Base-by-base conservation (phyloP, 2,113 vertebrate genomes). In the Desmodus rotundus region DNA sequence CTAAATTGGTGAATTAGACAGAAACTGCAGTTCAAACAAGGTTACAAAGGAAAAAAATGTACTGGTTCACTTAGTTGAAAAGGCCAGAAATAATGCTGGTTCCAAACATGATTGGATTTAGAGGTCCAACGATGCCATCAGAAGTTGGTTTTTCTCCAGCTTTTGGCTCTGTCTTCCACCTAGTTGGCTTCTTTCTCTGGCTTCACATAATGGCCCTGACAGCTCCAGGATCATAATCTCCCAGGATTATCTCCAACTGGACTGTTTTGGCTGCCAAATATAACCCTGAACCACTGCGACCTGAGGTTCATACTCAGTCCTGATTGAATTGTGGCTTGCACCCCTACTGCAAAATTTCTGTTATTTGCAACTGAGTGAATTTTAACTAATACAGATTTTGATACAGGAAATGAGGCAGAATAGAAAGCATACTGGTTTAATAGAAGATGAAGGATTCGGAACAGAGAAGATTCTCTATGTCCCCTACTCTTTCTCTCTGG, bases 191-290 rank as follows among this genome's bases (percentile, higher is more conserved):
- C 70, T 85, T 92, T 72, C 54, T 87, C 85, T 91, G 67, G 67
- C n/a, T 97, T 92, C 38, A 82, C 26, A 65, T 47, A 54, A 82
- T 45, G 80, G 65, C 45, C 50, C 67, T 86, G 50, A 92, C 43
- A 96, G 77, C 41, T 81, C 81, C 68, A 95, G 54, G 36, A 95
- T 67, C 82, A 78, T 95, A 73, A 82, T 83, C 93, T 91, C 52
- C 41, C 31, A 54, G 50, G 82, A 61, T 73, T 88, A 76, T 88
- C 70, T 95, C 58, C 1, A 4, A 56, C 72, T 95, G 77, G 76
- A 61, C 41, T 81, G 36, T 87, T 61, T 87, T 95, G 77, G 65
- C 86, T 82, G 58, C 73, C 47, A 95, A 38, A 81, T 45, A 65
- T 26, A 94, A 54, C 65, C 52, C 52, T 85, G 56, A 93, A 77